Conservation (phyloP, 2,113 vertebrate genomes). For the Melozone crissalis region DNA sequence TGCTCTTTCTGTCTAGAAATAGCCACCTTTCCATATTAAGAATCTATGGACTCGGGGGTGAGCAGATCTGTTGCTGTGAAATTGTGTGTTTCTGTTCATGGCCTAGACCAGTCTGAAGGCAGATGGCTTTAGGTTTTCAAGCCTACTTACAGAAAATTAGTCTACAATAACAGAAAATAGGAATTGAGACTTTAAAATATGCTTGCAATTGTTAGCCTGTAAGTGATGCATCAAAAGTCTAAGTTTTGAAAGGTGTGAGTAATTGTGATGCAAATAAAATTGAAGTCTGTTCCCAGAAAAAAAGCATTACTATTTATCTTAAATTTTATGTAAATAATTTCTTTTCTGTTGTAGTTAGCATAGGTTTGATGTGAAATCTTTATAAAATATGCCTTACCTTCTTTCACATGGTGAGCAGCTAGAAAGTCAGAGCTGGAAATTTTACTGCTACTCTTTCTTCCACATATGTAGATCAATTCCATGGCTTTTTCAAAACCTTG, state of each 20-base stretch:
- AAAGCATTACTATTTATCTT: not conserved
- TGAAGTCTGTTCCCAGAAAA: not conserved
- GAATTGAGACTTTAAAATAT: not conserved
- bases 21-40: not conserved
- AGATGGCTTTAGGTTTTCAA: not conserved
- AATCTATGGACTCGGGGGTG: rapidly evolving
- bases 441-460: not conserved
- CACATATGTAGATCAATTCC: not conserved
- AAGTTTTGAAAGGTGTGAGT: not conserved
- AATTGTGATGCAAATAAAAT: not conserved
- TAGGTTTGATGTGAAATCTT: not conserved
- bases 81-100: not conserved
- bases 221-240: not conserved
- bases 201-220: not conserved
- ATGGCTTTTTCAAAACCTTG: not conserved
- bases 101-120: not conserved
- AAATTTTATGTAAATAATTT: not conserved
- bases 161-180: not conserved
- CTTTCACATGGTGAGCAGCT: not conserved
- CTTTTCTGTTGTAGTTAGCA: not conserved
- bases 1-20: not conserved
- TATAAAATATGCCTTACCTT: not conserved
- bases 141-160: not conserved
- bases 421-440: not conserved
- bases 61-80: not conserved